phyloP scores from a whole-genome alignment of 1,140 invertebrate species.

The Caenorhabditis brenneri region DNA sequence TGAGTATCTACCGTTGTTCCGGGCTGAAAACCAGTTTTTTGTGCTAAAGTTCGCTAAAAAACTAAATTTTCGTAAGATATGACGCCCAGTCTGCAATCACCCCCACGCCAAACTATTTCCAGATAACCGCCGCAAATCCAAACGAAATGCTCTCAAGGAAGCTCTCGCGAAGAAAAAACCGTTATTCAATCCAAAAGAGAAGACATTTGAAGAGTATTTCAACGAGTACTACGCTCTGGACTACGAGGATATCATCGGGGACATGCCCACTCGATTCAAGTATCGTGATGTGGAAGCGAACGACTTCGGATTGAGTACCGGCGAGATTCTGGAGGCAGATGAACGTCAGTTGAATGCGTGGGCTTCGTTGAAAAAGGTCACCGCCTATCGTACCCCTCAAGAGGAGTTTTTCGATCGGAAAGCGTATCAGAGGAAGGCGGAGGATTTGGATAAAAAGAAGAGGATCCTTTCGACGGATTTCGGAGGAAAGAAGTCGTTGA shows the following conservation, averaged over 20 bases:
- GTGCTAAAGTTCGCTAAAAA: too few relatives aligned
- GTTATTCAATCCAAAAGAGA: constrained; percentile 81
- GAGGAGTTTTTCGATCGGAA: constrained; percentile 83
- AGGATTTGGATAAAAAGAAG: constrained; percentile 79
- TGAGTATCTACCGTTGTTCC: too few relatives aligned
- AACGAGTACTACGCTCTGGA: constrained; percentile 92
- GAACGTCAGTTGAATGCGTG: constrained; percentile 92
- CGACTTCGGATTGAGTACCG: constrained; percentile 85
- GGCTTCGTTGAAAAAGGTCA: constrained; percentile 87
- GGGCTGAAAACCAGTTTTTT: too few relatives aligned
- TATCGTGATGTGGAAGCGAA: constrained; percentile 87
- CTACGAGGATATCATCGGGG: constrained; percentile 90
- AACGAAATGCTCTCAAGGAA: neutral
- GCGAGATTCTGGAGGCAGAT: constrained; percentile 89
- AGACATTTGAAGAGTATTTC: constrained; percentile 85
- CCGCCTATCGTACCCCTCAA: constrained; percentile 79
- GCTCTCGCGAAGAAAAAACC: constrained; percentile 76
- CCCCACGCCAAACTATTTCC: too few relatives aligned
- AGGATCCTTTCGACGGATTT: constrained; percentile 76
- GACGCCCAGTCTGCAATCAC: too few relatives aligned
- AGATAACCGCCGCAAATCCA: constrained; percentile 32
- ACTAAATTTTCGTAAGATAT: too few relatives aligned
- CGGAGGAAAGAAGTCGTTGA: constrained; percentile 2
- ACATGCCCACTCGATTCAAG: constrained; percentile 88
- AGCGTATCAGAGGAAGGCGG: constrained; percentile 79